phyloP scores from a whole-genome alignment of 92 coral and sea anemone genomes.

The Palythoa grandis region DNA sequence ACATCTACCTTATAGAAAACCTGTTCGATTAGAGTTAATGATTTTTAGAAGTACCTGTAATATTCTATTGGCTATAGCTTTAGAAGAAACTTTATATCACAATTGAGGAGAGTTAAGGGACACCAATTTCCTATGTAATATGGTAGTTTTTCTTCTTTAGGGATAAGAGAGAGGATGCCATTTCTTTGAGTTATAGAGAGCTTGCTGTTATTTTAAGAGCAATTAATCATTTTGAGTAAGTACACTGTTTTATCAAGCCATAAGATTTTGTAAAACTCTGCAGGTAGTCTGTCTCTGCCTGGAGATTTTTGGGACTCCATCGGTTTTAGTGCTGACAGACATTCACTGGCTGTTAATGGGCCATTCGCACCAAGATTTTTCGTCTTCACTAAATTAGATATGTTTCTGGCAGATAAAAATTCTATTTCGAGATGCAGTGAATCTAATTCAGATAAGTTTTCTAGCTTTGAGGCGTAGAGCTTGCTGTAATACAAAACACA shows the following conservation, averaged over 20 bases:
- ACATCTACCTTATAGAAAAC: not conserved
- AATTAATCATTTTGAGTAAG: conserved; percentile 43
- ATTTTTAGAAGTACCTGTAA: not conserved
- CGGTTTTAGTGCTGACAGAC: conserved; percentile 39
- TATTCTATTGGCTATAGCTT: not conserved
- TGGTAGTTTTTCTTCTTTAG: conserved; percentile 15
- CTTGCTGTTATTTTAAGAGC: conserved; percentile 37
- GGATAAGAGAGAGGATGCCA: not conserved
- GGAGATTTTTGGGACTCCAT: conserved; percentile 10
- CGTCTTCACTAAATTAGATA: not conserved
- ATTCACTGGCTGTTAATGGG: conserved; percentile 24
- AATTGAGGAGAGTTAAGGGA: not conserved
- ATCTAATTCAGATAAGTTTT: not conserved
- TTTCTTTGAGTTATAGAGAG: conserved; percentile 47
- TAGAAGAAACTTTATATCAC: not conserved
- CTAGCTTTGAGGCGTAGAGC: not conserved
- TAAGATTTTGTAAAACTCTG: conserved; percentile 31
- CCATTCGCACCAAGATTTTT: conserved; percentile 23
- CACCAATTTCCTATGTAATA: conserved; percentile 3
- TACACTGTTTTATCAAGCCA: conserved; percentile 17
- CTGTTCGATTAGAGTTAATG: not conserved
- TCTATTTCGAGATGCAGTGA: not conserved
- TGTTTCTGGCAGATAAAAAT: not conserved
- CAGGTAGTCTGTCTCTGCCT: conserved; percentile 34
- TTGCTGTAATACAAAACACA: not conserved